Base-by-base conservation (phyloP, 2,113 vertebrate species). In the Phaethornis superciliosus region DNA sequence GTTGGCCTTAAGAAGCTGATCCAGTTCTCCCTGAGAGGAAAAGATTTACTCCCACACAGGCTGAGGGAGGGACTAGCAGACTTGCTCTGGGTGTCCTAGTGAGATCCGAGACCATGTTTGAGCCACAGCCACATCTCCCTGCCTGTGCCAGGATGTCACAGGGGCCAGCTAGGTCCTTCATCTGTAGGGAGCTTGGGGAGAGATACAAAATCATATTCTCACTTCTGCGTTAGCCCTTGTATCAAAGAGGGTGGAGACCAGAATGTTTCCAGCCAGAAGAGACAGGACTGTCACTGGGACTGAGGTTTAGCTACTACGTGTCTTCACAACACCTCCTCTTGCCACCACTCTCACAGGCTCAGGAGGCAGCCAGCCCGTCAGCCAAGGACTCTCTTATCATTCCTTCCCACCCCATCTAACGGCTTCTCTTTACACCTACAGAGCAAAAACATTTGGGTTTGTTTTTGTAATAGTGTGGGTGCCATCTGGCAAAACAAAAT, bases 391-490 rank as follows among this genome's bases (percentile, higher is more conserved):
- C 77, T 78, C 59, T 59, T 37, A 30, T 60, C 86, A 84, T 64
- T 58, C 74, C 59, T 85, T 90, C 70, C 89, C 70, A 89, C 49
- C 30, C 9, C 32, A 85, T 82, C 70, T 84, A 90, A 87, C 10
- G 30, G 69, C 54, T 87, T 85, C 52, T 76, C 64, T 77, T 92
- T 76, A 90, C 93, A 94, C 92, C 94, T 94, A 93, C 94, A 90
- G 76, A 94, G 71, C 88, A 84, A 69, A 93, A 90, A 94, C 74
- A 89, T 93, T 95, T 88, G 80, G 44, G 46, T 62, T 96, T 96
- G 93, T 95, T 95, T 89, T 65, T 69, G 24, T 72, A 79, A 76
- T 42, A 79, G 55, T 2, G 7, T 33, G 32, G 4, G 2, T 58
- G 74, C 95, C 94, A 95, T 89, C 85, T 95, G 89, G 78, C 78